Percentiles rank a stretch among this genome's conserved stretches.
Conservation (phyloP, 2,113 vertebrate genomes). For the Forbesichthys papilliferus region DNA sequence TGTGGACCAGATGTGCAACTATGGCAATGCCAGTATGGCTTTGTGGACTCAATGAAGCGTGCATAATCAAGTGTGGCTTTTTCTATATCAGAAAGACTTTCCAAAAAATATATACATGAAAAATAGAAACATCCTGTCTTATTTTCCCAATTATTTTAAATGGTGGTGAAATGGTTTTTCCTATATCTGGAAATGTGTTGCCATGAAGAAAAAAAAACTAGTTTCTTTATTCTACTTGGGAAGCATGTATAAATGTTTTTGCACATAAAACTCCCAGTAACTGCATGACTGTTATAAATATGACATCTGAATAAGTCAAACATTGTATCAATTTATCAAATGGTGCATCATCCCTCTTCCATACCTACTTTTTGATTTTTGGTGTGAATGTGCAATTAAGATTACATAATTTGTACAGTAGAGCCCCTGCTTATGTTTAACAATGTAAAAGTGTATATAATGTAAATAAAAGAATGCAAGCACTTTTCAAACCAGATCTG, state of each 20-base stretch:
- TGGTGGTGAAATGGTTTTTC: too few relatives aligned
- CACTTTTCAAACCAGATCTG: constrained; percentile 35
- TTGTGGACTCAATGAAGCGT: constrained; percentile 2
- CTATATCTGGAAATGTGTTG: background rate
- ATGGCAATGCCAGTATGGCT: constrained; percentile 23
- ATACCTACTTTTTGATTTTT: background rate
- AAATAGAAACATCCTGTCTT: constrained; percentile 23
- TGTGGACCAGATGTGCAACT: constrained; percentile 12
- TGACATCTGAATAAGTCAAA: background rate
- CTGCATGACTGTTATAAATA: background rate
- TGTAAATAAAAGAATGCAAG: constrained; percentile 70
- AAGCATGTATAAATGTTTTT: background rate
- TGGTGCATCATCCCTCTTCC: background rate
- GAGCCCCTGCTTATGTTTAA: constrained; percentile 24
- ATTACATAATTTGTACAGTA: constrained; percentile 16
- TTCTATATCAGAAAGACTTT: constrained; percentile 12
- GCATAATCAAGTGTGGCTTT: constrained; percentile 14
- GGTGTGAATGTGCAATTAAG: background rate
- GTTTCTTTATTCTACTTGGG: too few relatives aligned
- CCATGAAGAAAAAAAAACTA: background rate
- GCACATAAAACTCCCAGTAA: background rate
- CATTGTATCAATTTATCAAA: background rate
- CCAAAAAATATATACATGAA: background rate
- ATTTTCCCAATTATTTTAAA: too few relatives aligned
- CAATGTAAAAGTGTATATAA: constrained; percentile 68